Base-by-base conservation (phyloP, 2,113 vertebrate species). In the Sinocyclocheilus grahami region DNA sequence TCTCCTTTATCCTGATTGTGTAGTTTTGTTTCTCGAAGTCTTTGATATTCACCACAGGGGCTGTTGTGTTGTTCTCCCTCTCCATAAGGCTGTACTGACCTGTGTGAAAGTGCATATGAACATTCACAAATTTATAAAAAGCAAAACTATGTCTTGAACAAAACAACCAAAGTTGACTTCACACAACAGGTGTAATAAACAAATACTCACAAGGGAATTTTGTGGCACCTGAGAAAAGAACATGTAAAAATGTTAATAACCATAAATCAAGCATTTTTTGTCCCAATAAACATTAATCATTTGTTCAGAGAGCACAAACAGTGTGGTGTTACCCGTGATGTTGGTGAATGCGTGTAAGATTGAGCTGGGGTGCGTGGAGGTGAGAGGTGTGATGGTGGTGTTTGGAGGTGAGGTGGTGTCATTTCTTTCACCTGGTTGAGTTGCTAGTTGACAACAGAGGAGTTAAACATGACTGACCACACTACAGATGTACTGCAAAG, bases 61-160 rank as follows among this genome's bases (percentile, higher is more conserved):
- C 3, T 18, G 0, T 20, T 0, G 2, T 1, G 1, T 0, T 0
- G 20, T 37, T 6, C 8, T 0, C 2, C 0, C 0, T 39, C 77
- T 12, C 0, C 3, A 1, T 3, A 39, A 39, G 9, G 0, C 0
- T 62, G 12, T 2, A 63, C 0, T 24, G 0, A n/a, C 78, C 78
- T 80, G 33, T 39, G 0, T 58, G 8, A 3, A 7, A 42, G 22
- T n/a, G 12, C 14, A 9, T 10, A 58, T 11, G 4, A 60, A 60
- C 3, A 78, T 78, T 39, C 4, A 58, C 18, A 58, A 37, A 58
- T 78, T 9, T 5, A 30, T 58, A 13, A 55, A 5, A 4, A 27
- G 13, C 2, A 24, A 30, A 22, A 12, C 7, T 42, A 30, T 67
- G 0, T 6, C 39, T 10, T n/a, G 4, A 62, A 14, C 11, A 79